A percentile compares a stretch with the other conserved stretches of the same genome.
Evolutionary conservation across 2,888 invertebrate genomes (phyloP).

Genomic region (Neoitamus cyanurus): DNA sequence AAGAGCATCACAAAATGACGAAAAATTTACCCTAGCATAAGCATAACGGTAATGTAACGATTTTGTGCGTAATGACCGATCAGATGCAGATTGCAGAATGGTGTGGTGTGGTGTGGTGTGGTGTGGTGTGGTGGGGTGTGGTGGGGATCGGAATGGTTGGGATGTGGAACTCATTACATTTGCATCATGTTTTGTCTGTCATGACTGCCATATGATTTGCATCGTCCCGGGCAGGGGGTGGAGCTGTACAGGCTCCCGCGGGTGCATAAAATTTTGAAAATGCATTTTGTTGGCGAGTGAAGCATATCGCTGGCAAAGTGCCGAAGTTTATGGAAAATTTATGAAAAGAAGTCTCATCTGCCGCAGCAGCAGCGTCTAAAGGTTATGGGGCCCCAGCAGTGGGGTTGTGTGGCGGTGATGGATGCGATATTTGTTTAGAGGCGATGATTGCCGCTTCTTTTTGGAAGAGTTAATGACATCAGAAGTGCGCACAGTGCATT

Average conservation of each 20-base stretch:
- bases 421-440: slow-evolving; percentile 3
- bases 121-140: neutral
- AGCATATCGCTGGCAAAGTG: neutral
- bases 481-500: neutral
- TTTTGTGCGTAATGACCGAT: neutral
- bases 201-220: neutral
- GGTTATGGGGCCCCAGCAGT: neutral
- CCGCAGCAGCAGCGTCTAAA: too few relatives aligned
- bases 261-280: neutral
- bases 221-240: neutral
- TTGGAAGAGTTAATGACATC: slow-evolving; percentile 20
- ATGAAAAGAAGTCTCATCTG: neutral
- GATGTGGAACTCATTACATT: neutral
- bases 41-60: neutral
- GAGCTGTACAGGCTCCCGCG: neutral
- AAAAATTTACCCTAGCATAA: neutral
- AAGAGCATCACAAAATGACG: slow-evolving; percentile 1
- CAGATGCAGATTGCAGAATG: neutral
- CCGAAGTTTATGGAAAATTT: slow-evolving; percentile 7
- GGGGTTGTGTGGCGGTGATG: neutral
- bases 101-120: neutral
- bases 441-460: neutral
- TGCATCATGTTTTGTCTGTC: neutral
- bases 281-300: neutral
- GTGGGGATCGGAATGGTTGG: neutral